Base-by-base conservation (phyloP, 2,888 invertebrate species). In the Nemotelus pantherinus region DNA sequence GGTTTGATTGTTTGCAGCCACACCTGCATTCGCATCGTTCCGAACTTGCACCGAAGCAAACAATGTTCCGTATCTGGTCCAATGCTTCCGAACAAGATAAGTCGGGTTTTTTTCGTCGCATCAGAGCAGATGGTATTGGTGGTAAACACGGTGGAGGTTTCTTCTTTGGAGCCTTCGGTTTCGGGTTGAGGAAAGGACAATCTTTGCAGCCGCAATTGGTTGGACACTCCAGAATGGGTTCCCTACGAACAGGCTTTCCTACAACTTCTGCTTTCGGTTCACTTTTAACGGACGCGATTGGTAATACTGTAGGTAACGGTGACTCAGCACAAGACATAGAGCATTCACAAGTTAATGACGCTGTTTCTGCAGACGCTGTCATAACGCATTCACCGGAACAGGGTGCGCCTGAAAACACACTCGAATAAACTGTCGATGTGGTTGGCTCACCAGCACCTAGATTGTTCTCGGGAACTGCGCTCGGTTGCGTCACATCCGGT, bases 151-250 rank as follows among this genome's bases (percentile, higher is more conserved):
- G 1, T 25, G 25, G 25, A 25, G 25, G 25, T 25, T 25, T 25
- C 25, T 25, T 25, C 1, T 25, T 25, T 25, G 25, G 25, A 25
- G 25, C 1, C 25, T 25, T 25, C n/a, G 68, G 39, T 53, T 41
- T 39, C 39, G 39, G 25, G 9, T 48, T 50, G 6, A 68, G 25
- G 41, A 68, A 68, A 9, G 68, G 68, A 39, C 68, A 68, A 68
- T 68, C 68, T 6, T 48, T n/a, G 9, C 68, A 68, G 39, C 68
- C 68, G 25, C 68, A 68, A 68, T 68, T 53, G 25, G 48, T 68
- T 5, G 68, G 68, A 50, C 68, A 58, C 5, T 2, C 53, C 7
- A 2, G n/a, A n/a, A 25, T 25, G 25, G 25, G 25, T 25, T 25
- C 25, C 25, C 25, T 25, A 25, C 25, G 25, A 25, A 25, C 25